These are phyloP conservation scores for Poecilus cupreus DNA, from an alignment of 2,888 invertebrate genomes.

Conservation along the genomic window DNA sequence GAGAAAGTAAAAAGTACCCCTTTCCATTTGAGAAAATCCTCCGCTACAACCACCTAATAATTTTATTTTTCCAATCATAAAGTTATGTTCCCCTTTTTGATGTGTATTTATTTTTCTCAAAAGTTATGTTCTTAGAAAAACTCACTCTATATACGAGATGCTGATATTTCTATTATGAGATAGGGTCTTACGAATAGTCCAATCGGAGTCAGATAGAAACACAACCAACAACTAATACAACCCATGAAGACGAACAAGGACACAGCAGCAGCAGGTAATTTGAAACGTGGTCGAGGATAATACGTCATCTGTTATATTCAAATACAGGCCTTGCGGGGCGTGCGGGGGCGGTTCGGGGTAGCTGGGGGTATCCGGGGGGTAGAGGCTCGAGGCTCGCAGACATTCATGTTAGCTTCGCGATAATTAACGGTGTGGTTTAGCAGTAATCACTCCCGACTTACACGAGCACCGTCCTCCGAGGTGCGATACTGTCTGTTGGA, in stretches of 20 bases:
- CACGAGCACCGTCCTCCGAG: constrained; percentile 49
- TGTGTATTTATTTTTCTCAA: too few species aligned
- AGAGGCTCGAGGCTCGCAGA: not conserved
- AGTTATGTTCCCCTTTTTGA: too few species aligned
- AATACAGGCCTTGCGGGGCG: not conserved
- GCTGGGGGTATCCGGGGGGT: not conserved
- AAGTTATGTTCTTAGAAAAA: too few species aligned
- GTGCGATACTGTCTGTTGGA: constrained; percentile 39
- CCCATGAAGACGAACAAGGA: not conserved
- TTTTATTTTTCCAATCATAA: too few species aligned
- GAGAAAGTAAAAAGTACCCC: too few species aligned
- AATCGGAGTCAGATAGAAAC: not conserved
- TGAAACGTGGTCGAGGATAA: constrained; percentile 1
- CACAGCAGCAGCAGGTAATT: not conserved
- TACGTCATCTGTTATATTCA: constrained; percentile 36
- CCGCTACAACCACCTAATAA: too few species aligned
- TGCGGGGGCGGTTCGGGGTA: not conserved
- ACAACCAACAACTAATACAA: not conserved
- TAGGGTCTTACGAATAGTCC: not conserved
- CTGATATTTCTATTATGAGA: too few species aligned
- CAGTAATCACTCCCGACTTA: constrained; percentile 70
- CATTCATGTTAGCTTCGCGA: constrained; percentile 63
- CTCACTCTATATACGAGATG: too few species aligned
- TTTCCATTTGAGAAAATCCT: too few species aligned
- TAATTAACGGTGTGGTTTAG: constrained; percentile 71